Evolutionary conservation across 1,140 invertebrate species (phyloP).

Genomic region (Aphaenogaster ashmeadi): DNA sequence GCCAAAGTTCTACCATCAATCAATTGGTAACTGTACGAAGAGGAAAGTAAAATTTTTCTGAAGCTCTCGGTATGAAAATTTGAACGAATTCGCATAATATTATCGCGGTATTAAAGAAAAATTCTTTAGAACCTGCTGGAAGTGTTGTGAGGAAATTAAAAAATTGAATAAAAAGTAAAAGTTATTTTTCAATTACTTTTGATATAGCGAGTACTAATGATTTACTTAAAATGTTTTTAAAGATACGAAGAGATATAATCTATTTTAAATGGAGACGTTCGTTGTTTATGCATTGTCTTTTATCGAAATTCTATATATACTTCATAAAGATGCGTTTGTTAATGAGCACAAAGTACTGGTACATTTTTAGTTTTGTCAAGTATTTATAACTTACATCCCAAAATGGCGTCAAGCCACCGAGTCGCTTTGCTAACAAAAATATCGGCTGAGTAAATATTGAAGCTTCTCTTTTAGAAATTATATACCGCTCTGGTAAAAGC

Average conservation of each 20-base stretch:
- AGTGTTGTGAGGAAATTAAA: neutral
- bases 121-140: neutral
- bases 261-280: neutral
- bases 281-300: neutral
- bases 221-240: neutral
- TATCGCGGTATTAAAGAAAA: neutral
- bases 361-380: neutral
- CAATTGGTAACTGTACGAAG: conserved; percentile 6
- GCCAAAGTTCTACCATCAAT: conserved; percentile 6
- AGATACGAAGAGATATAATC: neutral
- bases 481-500: neutral
- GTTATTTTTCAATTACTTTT: neutral
- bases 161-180: neutral
- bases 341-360: neutral
- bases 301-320: neutral
- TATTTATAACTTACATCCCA: neutral
- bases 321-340: neutral
- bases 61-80: neutral
- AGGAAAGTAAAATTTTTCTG: neutral
- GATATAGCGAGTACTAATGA: neutral
- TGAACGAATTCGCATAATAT: neutral
- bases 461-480: neutral
- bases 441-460: neutral
- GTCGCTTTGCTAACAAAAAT: conserved; percentile 14
- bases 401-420: neutral